Conservation (phyloP, 2,113 vertebrate genomes). For the Brachyhypopomus gauderio region DNA sequence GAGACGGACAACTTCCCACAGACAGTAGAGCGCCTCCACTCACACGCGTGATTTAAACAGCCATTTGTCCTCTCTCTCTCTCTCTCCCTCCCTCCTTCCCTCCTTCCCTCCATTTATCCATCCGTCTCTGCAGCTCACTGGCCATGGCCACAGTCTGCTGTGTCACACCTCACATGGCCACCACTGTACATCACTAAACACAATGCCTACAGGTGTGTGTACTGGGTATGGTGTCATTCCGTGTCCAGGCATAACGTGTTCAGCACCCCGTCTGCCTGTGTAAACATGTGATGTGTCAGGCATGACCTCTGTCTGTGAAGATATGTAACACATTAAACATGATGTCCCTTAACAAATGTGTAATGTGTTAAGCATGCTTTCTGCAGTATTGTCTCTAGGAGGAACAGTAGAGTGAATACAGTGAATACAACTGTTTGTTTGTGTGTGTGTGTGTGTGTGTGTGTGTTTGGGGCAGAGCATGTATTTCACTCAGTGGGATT, state of each 20-base stretch:
- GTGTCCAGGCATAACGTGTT: background rate
- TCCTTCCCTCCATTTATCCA: background rate
- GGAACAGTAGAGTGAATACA: background rate
- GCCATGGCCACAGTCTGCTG: slow-evolving; percentile 48
- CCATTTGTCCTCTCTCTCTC: slow-evolving; percentile 33
- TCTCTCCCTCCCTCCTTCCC: slow-evolving; percentile 9
- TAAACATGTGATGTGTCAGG: too few relatives aligned
- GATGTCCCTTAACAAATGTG: too few relatives aligned
- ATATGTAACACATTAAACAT: too few relatives aligned
- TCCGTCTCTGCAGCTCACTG: background rate
- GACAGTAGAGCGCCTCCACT: slow-evolving; percentile 15
- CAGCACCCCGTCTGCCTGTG: too few relatives aligned
- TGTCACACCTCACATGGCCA: slow-evolving; percentile 55
- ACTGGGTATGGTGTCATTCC: slow-evolving; percentile 9
- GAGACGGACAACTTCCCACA: slow-evolving; percentile 34
- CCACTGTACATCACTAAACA: slow-evolving; percentile 59
- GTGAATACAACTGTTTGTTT: background rate
- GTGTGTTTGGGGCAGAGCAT: too few relatives aligned
- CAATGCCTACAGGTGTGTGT: slow-evolving; percentile 12
- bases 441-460: too few relatives aligned
- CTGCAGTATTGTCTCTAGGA: too few relatives aligned
- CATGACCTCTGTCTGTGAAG: too few relatives aligned
- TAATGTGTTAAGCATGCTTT: too few relatives aligned
- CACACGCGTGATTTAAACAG: slow-evolving; percentile 50
- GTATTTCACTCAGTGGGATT: too few relatives aligned